Evolutionary conservation across 2,797 vertebrate genomes (phyloP), one percentile per base, ranked within the genome.

Genomic region (Mormyrops attenuatus): DNA sequence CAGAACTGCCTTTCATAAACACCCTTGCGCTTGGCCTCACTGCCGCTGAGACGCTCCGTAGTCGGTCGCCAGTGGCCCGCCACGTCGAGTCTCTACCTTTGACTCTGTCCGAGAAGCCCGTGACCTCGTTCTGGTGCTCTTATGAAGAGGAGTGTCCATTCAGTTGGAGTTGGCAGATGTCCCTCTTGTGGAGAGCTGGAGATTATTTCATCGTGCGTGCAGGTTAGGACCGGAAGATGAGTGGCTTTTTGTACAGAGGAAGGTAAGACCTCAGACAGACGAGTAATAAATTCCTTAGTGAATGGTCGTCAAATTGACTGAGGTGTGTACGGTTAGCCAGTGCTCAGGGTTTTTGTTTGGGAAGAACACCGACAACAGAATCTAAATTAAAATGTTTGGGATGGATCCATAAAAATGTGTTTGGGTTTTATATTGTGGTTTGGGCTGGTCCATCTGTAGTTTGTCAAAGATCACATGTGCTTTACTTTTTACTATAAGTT

Each of bases 161-260:
- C 41, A 77, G 86, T 63, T 73, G 53, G 82, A 73, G 52, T n/a
- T 69, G 57, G 47, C 52, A 87, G 77, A 90, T 53, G 50, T 50
- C 5, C 82, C 57, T 52, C 38, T 8, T 88, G 88, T 88, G 89
- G 88, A 89, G 60, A 34, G 3, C 55, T 44, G 52, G 7, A 26
- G 38, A 49, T 89, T 90, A 88, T 88, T 89, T 89, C 85, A 69
- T 22, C 8, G 22, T 26, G 30, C 84, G 6, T 73, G 63, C 90
- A 87, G 87, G 88, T 63, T 85, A 87, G 89, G 38, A 89, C 63
- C 89, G 63, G 87, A 88, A 89, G 30, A 96, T 96, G 96, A 96
- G 95, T 91, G 95, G 93, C 90, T 96, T 94, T 93, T 93, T 95
- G 30, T 95, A 96, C 55, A 93, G 95, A 88, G 95, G 95, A 92